Conservation (phyloP, 2,797 vertebrate species). For the Siniperca undulata region DNA sequence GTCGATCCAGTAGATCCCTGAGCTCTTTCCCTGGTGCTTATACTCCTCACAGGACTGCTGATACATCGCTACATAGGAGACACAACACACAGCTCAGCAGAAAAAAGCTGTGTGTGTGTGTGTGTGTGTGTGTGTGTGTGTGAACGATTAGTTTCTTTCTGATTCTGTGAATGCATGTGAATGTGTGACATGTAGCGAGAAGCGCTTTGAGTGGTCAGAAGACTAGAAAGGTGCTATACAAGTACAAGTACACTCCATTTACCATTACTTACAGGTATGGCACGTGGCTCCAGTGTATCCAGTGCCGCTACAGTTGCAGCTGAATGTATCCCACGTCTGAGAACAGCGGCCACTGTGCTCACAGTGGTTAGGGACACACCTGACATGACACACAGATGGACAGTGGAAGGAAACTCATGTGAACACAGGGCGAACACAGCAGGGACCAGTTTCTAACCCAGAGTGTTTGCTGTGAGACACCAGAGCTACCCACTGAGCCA, state of each 20-base stretch:
- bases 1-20: slow-evolving; percentile 95
- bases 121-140: slow-evolving; percentile 2
- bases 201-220: too few relatives aligned
- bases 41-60: slow-evolving; percentile 98
- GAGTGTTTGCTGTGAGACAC: neutral
- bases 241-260: too few relatives aligned
- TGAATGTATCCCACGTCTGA: slow-evolving; percentile 96
- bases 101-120: neutral
- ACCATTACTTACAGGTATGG: slow-evolving; percentile 88
- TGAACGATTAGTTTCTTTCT: too few relatives aligned
- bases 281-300: slow-evolving; percentile 96
- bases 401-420: neutral
- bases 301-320: slow-evolving; percentile 92
- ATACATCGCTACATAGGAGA: slow-evolving; percentile 86
- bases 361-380: slow-evolving; percentile 96
- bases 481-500: neutral
- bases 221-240: too few relatives aligned
- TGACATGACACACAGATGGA: slow-evolving; percentile 57
- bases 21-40: slow-evolving; percentile 91
- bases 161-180: too few relatives aligned
- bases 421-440: neutral
- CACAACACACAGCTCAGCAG: slow-evolving; percentile 25
- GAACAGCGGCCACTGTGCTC: slow-evolving; percentile 94
- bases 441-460: neutral
- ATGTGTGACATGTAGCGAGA: too few relatives aligned